Evolutionary conservation across 2,113 vertebrate species (phyloP), one percentile per base, ranked within the genome.

Genomic region (Labrus mixtus): DNA sequence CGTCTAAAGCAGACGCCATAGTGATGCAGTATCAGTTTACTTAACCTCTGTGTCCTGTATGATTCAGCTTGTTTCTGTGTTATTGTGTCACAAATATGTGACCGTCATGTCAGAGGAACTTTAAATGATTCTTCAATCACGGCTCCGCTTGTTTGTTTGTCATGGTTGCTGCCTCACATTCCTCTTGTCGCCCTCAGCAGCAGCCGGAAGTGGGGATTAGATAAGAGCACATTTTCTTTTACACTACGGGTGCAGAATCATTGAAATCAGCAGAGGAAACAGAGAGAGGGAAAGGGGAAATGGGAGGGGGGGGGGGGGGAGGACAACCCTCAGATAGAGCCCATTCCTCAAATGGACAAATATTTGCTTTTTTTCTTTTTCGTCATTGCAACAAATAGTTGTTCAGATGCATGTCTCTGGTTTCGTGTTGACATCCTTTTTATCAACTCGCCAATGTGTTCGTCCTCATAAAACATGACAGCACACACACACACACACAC

Each of bases 141-240:
- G 16, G 25, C 68, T 48, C 59, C 3, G 9, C 55, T 82, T 48
- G 82, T 33, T 87, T 80, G 81, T 87, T 79, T 87, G 79, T 87
- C 80, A 85, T 67, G 45, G 2, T 6, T 6, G 9, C 29, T 9
- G 68, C 10, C 61, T 25, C 60, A 55, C 91, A 93, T 90, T 90
- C 85, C 81, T 85, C 57, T 1, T 33, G 70, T 71, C 69, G 33
- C 78, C 62, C 53, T 53, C 64, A 46, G 66, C 68, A 37, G 29
- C 65, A 55, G 62, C 63, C 70, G 81, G 82, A 93, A 89, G 87
- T 74, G 78, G 69, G 80, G 85, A 85, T 77, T 71, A 80, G 92
- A 94, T 91, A 90, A 91, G 81, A 61, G 45, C 33, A 22, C 77
- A 56, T 88, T 73, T 87, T 33, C n/a, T n/a, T 84, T 85, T 76